phyloP scores from a whole-genome alignment of 2,797 vertebrate species.

The Cirrhinus molitorella region DNA sequence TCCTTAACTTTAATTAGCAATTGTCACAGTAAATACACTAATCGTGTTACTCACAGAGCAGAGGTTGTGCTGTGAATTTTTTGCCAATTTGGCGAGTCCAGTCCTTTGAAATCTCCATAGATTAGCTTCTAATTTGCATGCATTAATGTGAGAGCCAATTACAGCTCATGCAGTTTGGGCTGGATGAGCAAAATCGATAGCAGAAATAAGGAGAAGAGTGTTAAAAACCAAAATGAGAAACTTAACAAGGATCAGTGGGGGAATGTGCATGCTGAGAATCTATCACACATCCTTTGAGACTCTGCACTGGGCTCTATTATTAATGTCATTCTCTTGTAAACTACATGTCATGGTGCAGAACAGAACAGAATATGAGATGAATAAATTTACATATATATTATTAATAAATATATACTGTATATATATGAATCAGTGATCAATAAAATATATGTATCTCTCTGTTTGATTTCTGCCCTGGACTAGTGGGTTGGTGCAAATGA shows the following conservation, averaged over 20 bases:
- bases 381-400: background rate
- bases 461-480: background rate
- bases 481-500: background rate
- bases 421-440: background rate
- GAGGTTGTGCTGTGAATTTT: background rate
- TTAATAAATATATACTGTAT: too few species aligned
- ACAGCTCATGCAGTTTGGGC: background rate
- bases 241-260: background rate
- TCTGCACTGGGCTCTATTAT: background rate
- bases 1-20: background rate
- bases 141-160: slow-evolving; percentile 9
- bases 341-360: background rate
- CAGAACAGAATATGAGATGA: background rate
- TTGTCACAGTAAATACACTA: slow-evolving; percentile 17
- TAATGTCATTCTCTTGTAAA: background rate
- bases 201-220: background rate
- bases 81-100: background rate
- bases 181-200: background rate
- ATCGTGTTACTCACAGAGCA: background rate
- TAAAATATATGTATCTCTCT: background rate
- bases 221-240: background rate
- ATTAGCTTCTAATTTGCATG: slow-evolving; percentile 16
- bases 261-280: background rate
- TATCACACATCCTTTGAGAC: background rate
- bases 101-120: background rate